Evolutionary conservation across 2,888 invertebrate species (phyloP).

Genomic region (Prenolepis imparis): DNA sequence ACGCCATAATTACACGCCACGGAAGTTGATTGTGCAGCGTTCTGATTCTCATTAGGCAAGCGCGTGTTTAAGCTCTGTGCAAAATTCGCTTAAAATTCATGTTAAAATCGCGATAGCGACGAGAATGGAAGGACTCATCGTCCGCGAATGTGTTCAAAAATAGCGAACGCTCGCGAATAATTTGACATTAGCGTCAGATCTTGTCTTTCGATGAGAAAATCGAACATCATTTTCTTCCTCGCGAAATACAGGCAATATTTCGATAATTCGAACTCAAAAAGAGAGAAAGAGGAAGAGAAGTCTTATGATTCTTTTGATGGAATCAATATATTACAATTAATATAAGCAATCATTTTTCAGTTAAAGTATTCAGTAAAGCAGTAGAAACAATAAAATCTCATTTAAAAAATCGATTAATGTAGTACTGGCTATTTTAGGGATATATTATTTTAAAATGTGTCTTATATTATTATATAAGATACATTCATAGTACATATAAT

Average conservation of each 20-base stretch:
- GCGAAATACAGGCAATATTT: background rate
- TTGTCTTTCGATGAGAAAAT: background rate
- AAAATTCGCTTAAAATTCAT: constrained; percentile 6
- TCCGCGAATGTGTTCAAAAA: background rate
- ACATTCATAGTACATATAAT: no score
- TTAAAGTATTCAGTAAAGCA: no score
- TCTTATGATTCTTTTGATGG: no score
- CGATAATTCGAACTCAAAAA: background rate
- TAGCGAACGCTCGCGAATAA: background rate
- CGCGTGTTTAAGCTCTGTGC: constrained; percentile 13
- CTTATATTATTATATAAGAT: no score
- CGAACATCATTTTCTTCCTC: background rate
- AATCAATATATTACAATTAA: no score
- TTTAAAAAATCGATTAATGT: no score
- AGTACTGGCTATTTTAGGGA: no score
- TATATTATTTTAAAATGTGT: no score
- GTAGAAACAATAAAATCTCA: no score
- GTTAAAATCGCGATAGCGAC: background rate
- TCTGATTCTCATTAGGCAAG: constrained; percentile 67
- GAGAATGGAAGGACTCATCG: background rate
- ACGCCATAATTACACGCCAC: constrained; percentile 83
- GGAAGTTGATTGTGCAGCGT: constrained; percentile 71
- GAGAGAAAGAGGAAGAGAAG: no score
- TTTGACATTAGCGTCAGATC: background rate
- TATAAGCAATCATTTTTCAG: no score